Conservation (phyloP, 35 echinoderm and acorn worm genomes). For the Nesometra sesokonis region DNA sequence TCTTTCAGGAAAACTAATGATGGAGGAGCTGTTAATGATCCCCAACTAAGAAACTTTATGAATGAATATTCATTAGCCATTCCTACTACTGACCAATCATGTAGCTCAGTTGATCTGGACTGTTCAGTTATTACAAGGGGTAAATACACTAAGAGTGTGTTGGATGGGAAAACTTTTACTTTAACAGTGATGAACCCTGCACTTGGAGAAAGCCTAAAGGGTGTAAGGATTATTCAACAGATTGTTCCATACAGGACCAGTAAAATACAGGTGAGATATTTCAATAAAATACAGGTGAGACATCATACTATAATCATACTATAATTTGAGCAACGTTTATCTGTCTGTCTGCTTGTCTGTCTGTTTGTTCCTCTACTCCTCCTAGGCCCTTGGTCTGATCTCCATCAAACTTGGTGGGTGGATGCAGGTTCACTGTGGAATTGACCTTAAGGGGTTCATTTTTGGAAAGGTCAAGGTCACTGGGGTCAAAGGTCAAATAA, state of each 20-base stretch:
- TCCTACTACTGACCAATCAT: background rate
- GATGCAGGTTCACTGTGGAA: too few species aligned
- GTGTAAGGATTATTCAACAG: conserved; percentile 58
- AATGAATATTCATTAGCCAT: conserved; percentile 5
- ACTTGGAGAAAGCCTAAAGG: conserved; percentile 54
- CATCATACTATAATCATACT: too few species aligned
- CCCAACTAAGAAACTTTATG: conserved; percentile 56
- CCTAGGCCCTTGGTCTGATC: too few species aligned
- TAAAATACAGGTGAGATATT: conserved; percentile 57
- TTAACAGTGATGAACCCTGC: conserved; percentile 80
- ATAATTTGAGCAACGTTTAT: too few species aligned
- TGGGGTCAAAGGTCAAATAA: too few species aligned
- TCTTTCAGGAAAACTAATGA: conserved; percentile 86
- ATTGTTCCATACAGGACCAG: conserved; percentile 74
- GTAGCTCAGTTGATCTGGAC: conserved; percentile 18
- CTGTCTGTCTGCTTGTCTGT: too few species aligned
- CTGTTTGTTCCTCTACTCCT: too few species aligned
- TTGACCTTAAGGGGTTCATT: too few species aligned
- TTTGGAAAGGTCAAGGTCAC: too few species aligned
- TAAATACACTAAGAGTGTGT: background rate
- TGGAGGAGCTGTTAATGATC: conserved; percentile 91
- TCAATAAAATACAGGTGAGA: too few species aligned
- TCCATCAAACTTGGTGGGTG: too few species aligned
- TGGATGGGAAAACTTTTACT: conserved; percentile 4
- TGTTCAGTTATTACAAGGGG: background rate